Conservation (phyloP, 2,113 vertebrate genomes). For the Tupaia chinensis region DNA sequence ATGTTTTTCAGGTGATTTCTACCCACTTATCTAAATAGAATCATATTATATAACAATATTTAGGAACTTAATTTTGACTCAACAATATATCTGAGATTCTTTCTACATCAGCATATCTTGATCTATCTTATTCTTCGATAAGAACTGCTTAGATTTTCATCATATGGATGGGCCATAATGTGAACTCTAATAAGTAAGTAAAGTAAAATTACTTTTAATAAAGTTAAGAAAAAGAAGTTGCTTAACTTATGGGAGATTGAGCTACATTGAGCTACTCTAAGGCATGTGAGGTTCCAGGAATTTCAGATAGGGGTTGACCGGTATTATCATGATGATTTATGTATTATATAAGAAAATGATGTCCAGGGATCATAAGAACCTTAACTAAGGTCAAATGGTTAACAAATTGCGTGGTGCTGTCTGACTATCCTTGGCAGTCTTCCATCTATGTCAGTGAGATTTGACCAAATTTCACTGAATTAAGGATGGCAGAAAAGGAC, state of each 20-base stretch:
- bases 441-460: neutral
- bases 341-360: neutral
- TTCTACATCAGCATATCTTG: neutral
- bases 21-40: neutral
- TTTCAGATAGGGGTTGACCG: neutral
- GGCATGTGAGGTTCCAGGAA: neutral
- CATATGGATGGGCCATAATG: neutral
- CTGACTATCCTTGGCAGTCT: neutral
- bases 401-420: neutral
- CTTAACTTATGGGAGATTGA: conserved; percentile 2
- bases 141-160: neutral
- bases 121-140: neutral
- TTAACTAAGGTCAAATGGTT: neutral
- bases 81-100: neutral
- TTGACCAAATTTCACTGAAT: neutral
- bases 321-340: neutral
- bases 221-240: neutral
- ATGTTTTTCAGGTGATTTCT: neutral
- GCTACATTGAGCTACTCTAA: neutral
- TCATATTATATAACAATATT: neutral
- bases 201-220: conserved; percentile 18
- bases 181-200: too few species aligned
- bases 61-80: neutral
- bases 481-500: neutral
- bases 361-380: neutral